A percentile compares a stretch with the other conserved stretches of the same genome.
These are phyloP conservation scores for Limenitis camilla DNA, from an alignment of 2,888 invertebrate genomes.

Conservation along the genomic window DNA sequence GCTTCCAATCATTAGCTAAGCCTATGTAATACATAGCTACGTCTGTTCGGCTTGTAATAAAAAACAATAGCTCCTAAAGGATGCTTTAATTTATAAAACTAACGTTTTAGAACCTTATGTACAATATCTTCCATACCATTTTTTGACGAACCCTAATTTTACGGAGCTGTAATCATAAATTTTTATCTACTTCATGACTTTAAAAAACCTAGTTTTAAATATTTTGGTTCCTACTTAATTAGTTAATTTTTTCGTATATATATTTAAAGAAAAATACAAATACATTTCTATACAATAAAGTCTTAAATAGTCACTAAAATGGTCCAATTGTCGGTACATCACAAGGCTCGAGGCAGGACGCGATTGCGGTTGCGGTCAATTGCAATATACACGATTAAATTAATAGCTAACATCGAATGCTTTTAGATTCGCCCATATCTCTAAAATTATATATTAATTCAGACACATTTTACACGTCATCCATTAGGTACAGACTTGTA, in stretches of 20 bases:
- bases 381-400: slow-evolving; percentile 20
- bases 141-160: too few relatives aligned
- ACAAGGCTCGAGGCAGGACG: slow-evolving; percentile 7
- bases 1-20: slow-evolving; percentile 23
- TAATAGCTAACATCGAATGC: slow-evolving; percentile 16
- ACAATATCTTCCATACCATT: too few relatives aligned
- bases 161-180: too few relatives aligned
- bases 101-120: too few relatives aligned
- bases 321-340: slow-evolving; percentile 7
- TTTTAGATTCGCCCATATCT: slow-evolving; percentile 5
- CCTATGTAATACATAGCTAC: slow-evolving; percentile 8
- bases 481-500: neutral
- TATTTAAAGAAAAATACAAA: too few relatives aligned
- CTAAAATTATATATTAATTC: slow-evolving; percentile 8
- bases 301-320: slow-evolving; percentile 5
- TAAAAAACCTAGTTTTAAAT: too few relatives aligned
- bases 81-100: too few relatives aligned
- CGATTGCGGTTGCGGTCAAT: slow-evolving; percentile 19
- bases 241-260: too few relatives aligned
- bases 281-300: neutral
- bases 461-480: neutral
- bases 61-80: too few relatives aligned
- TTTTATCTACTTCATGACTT: too few relatives aligned
- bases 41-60: neutral
- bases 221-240: too few relatives aligned